phyloP scores from a whole-genome alignment of 1,140 invertebrate genomes.

The Papilio machaon region DNA sequence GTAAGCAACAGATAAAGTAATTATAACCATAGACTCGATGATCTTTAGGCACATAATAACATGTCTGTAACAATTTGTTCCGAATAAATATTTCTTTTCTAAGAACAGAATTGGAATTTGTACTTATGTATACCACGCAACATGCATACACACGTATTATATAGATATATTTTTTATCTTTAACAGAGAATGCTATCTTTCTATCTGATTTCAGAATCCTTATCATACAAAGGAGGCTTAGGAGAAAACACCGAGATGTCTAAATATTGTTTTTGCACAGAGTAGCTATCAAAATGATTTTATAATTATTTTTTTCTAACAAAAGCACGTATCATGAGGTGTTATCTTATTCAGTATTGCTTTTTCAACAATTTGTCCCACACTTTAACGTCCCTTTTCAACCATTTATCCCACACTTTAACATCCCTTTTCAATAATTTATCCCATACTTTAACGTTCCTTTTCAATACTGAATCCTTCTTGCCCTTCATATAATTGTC shows the following conservation, averaged over 20 bases:
- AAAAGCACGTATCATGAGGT: background rate
- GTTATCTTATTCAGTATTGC: background rate
- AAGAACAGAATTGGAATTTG: background rate
- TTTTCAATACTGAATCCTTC: background rate
- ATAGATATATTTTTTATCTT: slow-evolving; percentile 9
- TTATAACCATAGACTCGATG: background rate
- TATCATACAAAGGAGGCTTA: slow-evolving; percentile 28
- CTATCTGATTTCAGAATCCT: slow-evolving; percentile 12
- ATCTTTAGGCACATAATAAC: background rate
- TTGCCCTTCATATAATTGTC: background rate
- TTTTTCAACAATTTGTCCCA: background rate
- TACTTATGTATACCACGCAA: background rate
- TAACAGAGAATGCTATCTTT: slow-evolving; percentile 10
- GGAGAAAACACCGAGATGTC: background rate
- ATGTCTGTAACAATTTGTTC: background rate
- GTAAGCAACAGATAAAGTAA: background rate
- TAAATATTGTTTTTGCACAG: slow-evolving; percentile 14
- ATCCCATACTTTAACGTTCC: background rate
- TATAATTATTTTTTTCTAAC: background rate
- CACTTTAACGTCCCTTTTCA: background rate
- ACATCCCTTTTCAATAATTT: background rate
- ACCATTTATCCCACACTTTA: background rate
- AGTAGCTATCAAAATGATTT: background rate
- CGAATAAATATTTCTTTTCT: background rate
- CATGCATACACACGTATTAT: background rate